Evolutionary conservation across 2,113 vertebrate species (phyloP).

Genomic region (Pycnonotus jocosus): DNA sequence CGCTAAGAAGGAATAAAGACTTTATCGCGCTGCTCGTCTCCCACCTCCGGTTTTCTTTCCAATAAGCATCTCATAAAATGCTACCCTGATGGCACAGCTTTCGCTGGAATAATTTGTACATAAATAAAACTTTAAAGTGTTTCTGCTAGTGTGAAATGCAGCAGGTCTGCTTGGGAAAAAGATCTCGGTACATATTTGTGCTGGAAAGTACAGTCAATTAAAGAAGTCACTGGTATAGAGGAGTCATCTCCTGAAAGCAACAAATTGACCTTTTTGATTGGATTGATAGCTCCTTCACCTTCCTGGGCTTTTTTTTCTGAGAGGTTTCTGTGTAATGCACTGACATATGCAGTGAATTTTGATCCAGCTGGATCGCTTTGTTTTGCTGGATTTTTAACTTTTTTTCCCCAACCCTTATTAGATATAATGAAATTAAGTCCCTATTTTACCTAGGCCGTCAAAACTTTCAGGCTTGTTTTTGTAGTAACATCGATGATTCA

Average conservation of each 20-base stretch:
- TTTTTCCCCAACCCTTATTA: neutral
- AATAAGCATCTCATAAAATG: accelerated
- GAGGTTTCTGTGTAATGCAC: neutral
- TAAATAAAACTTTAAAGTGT: neutral
- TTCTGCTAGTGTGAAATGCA: neutral
- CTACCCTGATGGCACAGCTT: neutral
- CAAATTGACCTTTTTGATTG: accelerated
- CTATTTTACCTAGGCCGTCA: neutral
- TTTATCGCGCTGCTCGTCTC: accelerated
- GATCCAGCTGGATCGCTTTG: no score
- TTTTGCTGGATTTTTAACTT: neutral
- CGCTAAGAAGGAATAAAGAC: neutral
- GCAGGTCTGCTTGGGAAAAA: neutral
- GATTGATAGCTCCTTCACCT: neutral
- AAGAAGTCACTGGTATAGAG: neutral
- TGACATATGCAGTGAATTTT: neutral
- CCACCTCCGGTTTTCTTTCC: neutral
- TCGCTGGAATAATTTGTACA: neutral
- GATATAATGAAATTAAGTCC: neutral
- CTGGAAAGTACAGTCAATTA: neutral
- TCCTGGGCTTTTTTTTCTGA: neutral
- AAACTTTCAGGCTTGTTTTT: neutral
- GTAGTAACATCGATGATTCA: accelerated
- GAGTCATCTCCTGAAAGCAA: neutral
- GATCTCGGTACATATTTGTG: accelerated